Evolutionary conservation across 1,140 invertebrate genomes (phyloP).

Genomic region (Scaptomyza hsui): DNA sequence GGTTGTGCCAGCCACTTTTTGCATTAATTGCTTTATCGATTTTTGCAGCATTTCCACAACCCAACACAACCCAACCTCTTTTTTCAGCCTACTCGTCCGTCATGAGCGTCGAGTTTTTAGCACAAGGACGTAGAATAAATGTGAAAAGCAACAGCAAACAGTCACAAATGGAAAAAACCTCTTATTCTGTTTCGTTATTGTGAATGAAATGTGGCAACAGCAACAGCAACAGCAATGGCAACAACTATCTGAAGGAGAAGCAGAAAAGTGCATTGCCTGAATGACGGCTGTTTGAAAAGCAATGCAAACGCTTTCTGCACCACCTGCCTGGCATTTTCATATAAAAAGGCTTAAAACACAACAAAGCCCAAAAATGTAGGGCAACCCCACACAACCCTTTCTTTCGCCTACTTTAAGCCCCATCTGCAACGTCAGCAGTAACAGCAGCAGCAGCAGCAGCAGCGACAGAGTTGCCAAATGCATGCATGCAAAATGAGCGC

Average conservation of each 20-base stretch:
- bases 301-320: conserved; percentile 45
- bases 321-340: conserved; percentile 64
- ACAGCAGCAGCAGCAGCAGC: conserved; percentile 40
- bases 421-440: conserved; percentile 47
- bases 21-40: conserved; percentile 82
- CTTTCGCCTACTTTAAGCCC: too few species aligned
- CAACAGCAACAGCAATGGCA: conserved; percentile 23
- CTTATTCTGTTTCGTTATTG: conserved; percentile 58
- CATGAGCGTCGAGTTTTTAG: conserved; percentile 66
- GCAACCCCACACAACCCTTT: conserved; percentile 30
- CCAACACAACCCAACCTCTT: conserved; percentile 19
- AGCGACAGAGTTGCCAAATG: conserved; percentile 74
- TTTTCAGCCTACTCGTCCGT: conserved; percentile 7
- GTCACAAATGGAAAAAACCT: conserved; percentile 30
- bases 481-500: conserved; percentile 68
- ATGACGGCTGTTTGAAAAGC: conserved; percentile 35
- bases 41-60: conserved; percentile 48
- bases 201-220: conserved; percentile 61
- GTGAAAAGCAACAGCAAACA: conserved; percentile 38
- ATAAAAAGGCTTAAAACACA: conserved; percentile 52
- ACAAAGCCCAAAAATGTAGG: conserved; percentile 63
- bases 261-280: conserved; percentile 61
- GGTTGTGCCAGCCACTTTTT: conserved; percentile 66
- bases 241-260: conserved; percentile 17
- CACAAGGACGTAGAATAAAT: conserved; percentile 70